Conservation (phyloP, 2,797 vertebrate genomes). For the Tapirus indicus region DNA sequence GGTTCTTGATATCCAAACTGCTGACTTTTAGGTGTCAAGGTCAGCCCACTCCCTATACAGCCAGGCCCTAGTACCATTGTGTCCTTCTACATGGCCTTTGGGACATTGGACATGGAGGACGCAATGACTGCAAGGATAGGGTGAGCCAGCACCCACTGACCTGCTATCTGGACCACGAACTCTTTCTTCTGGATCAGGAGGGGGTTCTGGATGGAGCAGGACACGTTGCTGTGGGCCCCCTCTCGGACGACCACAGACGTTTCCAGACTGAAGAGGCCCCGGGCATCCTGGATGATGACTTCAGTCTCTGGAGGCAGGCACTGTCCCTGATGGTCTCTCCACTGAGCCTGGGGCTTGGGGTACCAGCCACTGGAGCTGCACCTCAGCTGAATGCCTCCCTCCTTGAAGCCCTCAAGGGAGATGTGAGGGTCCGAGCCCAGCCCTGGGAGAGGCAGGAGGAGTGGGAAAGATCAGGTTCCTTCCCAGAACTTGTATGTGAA, state of each 20-base stretch:
- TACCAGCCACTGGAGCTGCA: constrained; percentile 82
- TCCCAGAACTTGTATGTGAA: not conserved
- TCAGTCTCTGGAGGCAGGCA: constrained; percentile 71
- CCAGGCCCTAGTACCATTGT: not conserved
- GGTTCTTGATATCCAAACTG: not conserved
- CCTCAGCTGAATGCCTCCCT: constrained; percentile 72
- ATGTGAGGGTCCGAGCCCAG: constrained; percentile 78
- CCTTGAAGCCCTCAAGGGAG: constrained; percentile 73
- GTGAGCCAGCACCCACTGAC: constrained; percentile 58
- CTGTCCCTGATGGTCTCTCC: constrained; percentile 70
- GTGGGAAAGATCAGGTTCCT: not conserved
- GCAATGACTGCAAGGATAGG: not conserved
- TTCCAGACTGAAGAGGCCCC: constrained; percentile 74
- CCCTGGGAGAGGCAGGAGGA: constrained; percentile 45
- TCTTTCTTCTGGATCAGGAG: constrained; percentile 78
- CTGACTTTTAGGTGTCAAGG: not conserved
- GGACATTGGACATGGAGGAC: not conserved
- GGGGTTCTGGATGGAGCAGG: constrained; percentile 78
- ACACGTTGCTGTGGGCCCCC: constrained; percentile 54
- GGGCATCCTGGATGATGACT: constrained; percentile 54
- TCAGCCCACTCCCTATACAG: not conserved
- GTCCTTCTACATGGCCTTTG: not conserved
- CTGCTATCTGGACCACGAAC: constrained; percentile 79
- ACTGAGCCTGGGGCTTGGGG: constrained; percentile 74
- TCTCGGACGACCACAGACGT: constrained; percentile 62